Conservation (phyloP, 2,113 vertebrate genomes). For the Terrapene triunguis region DNA sequence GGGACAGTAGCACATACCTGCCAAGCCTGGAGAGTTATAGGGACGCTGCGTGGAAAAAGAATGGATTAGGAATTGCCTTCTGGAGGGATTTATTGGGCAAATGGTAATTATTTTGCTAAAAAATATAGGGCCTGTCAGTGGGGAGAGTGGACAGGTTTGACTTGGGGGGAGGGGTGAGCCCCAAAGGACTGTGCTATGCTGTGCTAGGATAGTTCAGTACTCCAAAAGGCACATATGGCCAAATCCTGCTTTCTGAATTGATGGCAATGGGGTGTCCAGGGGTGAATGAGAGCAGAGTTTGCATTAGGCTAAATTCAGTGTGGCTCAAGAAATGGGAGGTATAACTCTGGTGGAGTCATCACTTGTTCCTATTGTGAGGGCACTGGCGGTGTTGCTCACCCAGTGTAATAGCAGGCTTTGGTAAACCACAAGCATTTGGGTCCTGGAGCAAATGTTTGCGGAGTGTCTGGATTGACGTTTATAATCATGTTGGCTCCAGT, state of each 20-base stretch:
- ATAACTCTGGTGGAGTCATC: not conserved
- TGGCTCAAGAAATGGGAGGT: not conserved
- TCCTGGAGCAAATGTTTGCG: not conserved
- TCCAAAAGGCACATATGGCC: not conserved
- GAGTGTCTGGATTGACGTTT: no score
- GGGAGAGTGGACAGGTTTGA: not conserved
- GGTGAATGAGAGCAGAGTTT: not conserved
- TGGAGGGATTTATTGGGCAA: slow-evolving; percentile 7
- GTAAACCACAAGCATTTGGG: not conserved
- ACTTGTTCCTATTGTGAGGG: not conserved
- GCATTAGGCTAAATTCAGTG: not conserved
- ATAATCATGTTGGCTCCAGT: no score
- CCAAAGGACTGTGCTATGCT: not conserved
- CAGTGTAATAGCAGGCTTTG: not conserved
- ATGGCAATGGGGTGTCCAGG: fast-evolving
- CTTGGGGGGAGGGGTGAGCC: not conserved
- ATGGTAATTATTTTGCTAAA: not conserved
- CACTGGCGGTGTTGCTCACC: not conserved
- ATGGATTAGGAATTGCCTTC: not conserved
- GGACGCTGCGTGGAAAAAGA: not conserved
- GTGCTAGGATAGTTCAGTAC: not conserved
- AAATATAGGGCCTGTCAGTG: not conserved
- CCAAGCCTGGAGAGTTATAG: not conserved
- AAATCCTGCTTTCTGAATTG: not conserved
- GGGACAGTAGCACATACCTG: not conserved